These are phyloP conservation scores for Drosophila hydei DNA, from an alignment of 1,140 invertebrate species.

Conservation along the genomic window DNA sequence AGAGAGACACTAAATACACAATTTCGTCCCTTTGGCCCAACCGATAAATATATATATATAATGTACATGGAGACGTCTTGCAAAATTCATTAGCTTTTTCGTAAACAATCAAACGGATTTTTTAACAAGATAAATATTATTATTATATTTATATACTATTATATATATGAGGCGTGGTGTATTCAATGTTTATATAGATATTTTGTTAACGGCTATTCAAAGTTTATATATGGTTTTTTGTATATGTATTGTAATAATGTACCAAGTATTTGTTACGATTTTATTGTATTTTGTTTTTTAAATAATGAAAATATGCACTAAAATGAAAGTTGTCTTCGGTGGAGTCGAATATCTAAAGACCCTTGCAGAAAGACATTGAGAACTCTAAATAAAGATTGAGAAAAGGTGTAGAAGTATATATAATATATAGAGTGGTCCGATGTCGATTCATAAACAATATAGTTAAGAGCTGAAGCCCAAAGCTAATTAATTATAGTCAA, in stretches of 20 bases:
- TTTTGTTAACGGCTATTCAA: slow-evolving; percentile 48
- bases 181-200: slow-evolving; percentile 52
- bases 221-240: slow-evolving; percentile 44
- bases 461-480: too few species aligned
- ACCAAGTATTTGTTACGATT: slow-evolving; percentile 40
- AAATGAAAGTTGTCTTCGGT: slow-evolving; percentile 9
- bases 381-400: too few species aligned
- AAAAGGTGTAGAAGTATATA: too few species aligned
- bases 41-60: slow-evolving; percentile 29
- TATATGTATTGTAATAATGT: slow-evolving; percentile 54
- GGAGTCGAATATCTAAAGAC: not conserved
- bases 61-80: slow-evolving; percentile 16
- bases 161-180: slow-evolving; percentile 14
- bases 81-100: slow-evolving; percentile 60
- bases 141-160: slow-evolving; percentile 1
- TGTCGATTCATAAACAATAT: too few species aligned
- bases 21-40: slow-evolving; percentile 56
- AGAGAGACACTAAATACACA: slow-evolving; percentile 29
- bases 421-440: too few species aligned
- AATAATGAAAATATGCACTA: slow-evolving; percentile 29
- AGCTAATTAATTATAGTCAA: too few species aligned
- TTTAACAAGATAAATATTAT: slow-evolving; percentile 35
- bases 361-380: not conserved
- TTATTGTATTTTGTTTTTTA: slow-evolving; percentile 40
- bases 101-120: slow-evolving; percentile 49